Evolutionary conservation across 2,888 invertebrate genomes (phyloP).

Genomic region (Lordiphosa andalusiaca): DNA sequence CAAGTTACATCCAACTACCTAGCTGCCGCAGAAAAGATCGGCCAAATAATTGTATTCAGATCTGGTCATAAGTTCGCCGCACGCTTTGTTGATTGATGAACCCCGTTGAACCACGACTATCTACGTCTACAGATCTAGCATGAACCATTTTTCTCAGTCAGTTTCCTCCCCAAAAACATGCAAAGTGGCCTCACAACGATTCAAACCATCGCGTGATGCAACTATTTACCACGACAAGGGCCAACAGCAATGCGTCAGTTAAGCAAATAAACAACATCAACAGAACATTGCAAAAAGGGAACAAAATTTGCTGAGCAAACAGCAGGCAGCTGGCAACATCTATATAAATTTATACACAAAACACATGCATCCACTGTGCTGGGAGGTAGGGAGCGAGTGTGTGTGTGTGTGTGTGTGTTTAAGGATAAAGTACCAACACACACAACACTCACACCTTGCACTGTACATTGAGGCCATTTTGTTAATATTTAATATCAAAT

Average conservation of each 20-base stretch:
- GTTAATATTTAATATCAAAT: conserved; percentile 77
- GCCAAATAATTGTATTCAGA: too few species aligned
- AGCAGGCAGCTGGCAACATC: conserved; percentile 42
- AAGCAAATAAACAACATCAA: conserved; percentile 62
- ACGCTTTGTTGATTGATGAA: neutral
- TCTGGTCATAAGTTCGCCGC: too few species aligned
- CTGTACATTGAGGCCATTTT: conserved; percentile 76
- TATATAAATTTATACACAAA: conserved; percentile 71
- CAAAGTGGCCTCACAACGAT: conserved; percentile 39
- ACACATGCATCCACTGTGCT: conserved; percentile 48
- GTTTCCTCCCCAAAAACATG: conserved; percentile 26
- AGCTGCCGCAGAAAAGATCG: too few species aligned
- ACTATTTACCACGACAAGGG: conserved; percentile 9
- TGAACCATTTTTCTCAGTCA: conserved; percentile 6
- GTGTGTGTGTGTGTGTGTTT: conserved; percentile 45
- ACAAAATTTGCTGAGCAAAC: conserved; percentile 65
- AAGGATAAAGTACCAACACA: conserved; percentile 71
- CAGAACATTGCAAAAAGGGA: conserved; percentile 33
- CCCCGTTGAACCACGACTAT: neutral
- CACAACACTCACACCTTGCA: conserved; percentile 35
- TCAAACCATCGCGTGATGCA: conserved; percentile 42
- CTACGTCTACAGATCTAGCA: too few species aligned
- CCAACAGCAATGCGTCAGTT: conserved; percentile 61
- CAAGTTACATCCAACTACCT: too few species aligned
- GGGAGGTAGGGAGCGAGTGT: neutral